Evolutionary conservation across 1,140 invertebrate species (phyloP).

Genomic region (Heliconius congener): DNA sequence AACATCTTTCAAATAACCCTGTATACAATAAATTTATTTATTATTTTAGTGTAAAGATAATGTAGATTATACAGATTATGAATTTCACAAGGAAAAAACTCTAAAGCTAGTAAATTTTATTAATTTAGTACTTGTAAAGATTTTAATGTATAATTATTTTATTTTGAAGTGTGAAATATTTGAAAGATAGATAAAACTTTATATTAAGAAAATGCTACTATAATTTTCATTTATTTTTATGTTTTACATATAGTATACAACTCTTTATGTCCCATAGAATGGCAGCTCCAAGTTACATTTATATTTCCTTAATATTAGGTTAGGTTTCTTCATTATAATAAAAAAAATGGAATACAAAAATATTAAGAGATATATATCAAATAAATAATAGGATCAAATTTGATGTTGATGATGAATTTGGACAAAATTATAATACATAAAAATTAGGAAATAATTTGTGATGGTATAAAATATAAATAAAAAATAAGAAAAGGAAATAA

Average conservation of each 20-base stretch:
- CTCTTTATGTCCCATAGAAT: slow-evolving; percentile 34
- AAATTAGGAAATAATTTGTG: too few relatives aligned
- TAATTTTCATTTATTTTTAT: neutral
- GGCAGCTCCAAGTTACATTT: slow-evolving; percentile 20
- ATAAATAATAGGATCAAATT: too few relatives aligned
- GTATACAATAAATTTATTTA: neutral
- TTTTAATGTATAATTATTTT: slow-evolving; percentile 19
- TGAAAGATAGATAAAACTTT: slow-evolving; percentile 1
- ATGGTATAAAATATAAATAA: too few relatives aligned
- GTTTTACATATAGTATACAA: neutral
- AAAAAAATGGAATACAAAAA: too few relatives aligned
- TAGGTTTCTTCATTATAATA: neutral
- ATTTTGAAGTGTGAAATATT: slow-evolving; percentile 22
- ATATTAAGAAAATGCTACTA: neutral
- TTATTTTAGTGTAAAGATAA: neutral
- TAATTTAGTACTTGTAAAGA: neutral
- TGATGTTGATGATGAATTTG: too few relatives aligned
- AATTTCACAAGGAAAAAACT: neutral
- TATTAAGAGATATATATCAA: too few relatives aligned
- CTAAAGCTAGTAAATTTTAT: slow-evolving; percentile 6
- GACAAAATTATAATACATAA: too few relatives aligned
- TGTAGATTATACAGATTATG: slow-evolving; percentile 12
- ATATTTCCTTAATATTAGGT: neutral
- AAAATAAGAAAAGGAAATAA: neutral
- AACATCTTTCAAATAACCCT: slow-evolving; percentile 18